phyloP scores from a whole-genome alignment of 2,888 invertebrate genomes.

The Thecophora atra region DNA sequence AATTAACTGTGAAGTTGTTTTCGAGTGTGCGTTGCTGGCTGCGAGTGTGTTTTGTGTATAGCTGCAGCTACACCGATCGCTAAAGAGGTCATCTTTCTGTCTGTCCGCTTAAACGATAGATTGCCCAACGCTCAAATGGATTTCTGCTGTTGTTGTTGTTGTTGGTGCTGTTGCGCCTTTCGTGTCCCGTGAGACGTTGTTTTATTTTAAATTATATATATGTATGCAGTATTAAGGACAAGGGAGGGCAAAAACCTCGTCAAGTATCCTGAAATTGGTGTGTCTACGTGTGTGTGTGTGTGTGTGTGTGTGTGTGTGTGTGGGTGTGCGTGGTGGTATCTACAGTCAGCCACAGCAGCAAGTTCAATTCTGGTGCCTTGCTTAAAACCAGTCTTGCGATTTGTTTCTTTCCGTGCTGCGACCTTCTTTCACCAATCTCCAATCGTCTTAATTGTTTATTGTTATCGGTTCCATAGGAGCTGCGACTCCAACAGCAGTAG shows the following conservation, averaged over 20 bases:
- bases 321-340: not conserved
- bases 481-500: not conserved
- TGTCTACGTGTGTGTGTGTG: not conserved
- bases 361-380: constrained; percentile 12
- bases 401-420: not conserved
- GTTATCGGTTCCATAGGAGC: not conserved
- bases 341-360: not conserved
- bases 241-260: constrained; percentile 33
- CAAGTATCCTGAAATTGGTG: constrained; percentile 2
- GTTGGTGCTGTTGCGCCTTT: too few species aligned
- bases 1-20: too few species aligned
- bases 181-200: too few species aligned
- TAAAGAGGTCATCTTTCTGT: constrained; percentile 22
- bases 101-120: not conserved
- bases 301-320: not conserved
- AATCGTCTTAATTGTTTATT: constrained; percentile 20
- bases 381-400: constrained; percentile 28
- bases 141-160: too few species aligned
- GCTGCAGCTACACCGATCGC: constrained; percentile 1
- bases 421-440: not conserved
- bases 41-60: not conserved
- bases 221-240: constrained; percentile 5
- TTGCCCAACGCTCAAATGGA: not conserved
- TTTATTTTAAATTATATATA: too few species aligned
- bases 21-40: too few species aligned